Evolutionary conservation across 2,113 vertebrate species (phyloP), one percentile per base, ranked within the genome.

Genomic region (Campylomormyrus numenius): DNA sequence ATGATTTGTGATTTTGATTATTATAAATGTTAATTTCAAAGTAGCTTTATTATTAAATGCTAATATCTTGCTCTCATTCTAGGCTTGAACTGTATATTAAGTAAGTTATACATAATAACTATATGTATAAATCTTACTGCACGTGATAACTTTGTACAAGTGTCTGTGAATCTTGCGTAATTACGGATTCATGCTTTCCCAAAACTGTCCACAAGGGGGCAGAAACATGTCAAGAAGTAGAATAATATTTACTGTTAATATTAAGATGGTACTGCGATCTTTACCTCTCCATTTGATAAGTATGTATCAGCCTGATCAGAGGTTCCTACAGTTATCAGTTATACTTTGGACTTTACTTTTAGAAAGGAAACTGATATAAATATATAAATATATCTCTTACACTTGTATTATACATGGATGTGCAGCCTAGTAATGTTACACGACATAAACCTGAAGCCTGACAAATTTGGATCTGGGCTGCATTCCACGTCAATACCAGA

Each of bases 161-260:
- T 70, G n/a, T 70, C n/a, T 31, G 62, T 27, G n/a, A 27, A 31
- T 31, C 27, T 31, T 70, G 27, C 3, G n/a, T 70, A 31, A 31
- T 70, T 70, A 70, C n/a, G 8, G 58, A 27, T 66, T 27, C n/a
- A 70, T 27, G 10, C 62, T 13, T 62, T 62, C 56, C 24, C 7
- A n/a, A 46, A 49, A 48, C 66, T 89, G 88, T 90, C 94, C 94
- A 94, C 93, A 88, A 94, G 94, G 92, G 93, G 94, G 94, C 94
- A 94, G 90, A 89, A 50, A 91, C 42, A 90, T 92, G 89, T 92
- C 92, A 83, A 86, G 24, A 53, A 91, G 48, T 31, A 52, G 27
- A 13, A 88, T 42, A 11, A 45, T 46, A 9, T 7, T 58, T 24
- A 31, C 62, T 50, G 42, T n/a, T 10, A 49, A 27, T 74, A 45